A percentile compares a stretch with the other conserved stretches of the same genome.
These are phyloP conservation scores for Picathartes gymnocephalus DNA, from an alignment of 2,113 vertebrate species.

Conservation along the genomic window DNA sequence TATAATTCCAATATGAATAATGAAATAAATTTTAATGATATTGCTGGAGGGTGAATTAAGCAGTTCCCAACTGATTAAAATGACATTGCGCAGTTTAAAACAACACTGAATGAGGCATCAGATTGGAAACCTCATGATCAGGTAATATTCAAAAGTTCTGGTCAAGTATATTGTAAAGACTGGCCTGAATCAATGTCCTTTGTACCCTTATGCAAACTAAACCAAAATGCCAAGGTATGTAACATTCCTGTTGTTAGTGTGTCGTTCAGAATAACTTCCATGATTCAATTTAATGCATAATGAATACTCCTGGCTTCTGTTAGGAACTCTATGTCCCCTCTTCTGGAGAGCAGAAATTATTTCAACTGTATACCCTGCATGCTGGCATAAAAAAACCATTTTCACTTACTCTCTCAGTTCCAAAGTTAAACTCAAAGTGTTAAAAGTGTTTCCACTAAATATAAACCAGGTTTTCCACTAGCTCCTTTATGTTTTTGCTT, in stretches of 20 bases:
- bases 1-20: neutral
- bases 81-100: neutral
- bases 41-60: neutral
- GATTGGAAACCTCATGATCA: neutral
- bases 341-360: neutral
- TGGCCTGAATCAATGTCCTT: neutral
- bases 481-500: constrained; percentile 16
- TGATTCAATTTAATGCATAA: neutral
- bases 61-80: neutral
- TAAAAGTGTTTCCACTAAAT: constrained; percentile 28
- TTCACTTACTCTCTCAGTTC: neutral
- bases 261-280: neutral
- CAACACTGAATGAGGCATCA: neutral
- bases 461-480: constrained; percentile 20
- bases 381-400: neutral
- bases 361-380: neutral
- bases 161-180: neutral
- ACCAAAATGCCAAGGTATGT: neutral
- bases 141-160: neutral
- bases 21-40: neutral
- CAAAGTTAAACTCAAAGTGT: neutral
- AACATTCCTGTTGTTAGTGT: neutral
- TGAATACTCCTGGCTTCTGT: neutral
- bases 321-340: neutral
- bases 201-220: neutral